Base-by-base conservation (phyloP, 2,797 vertebrate species). In the Ispidina picta region DNA sequence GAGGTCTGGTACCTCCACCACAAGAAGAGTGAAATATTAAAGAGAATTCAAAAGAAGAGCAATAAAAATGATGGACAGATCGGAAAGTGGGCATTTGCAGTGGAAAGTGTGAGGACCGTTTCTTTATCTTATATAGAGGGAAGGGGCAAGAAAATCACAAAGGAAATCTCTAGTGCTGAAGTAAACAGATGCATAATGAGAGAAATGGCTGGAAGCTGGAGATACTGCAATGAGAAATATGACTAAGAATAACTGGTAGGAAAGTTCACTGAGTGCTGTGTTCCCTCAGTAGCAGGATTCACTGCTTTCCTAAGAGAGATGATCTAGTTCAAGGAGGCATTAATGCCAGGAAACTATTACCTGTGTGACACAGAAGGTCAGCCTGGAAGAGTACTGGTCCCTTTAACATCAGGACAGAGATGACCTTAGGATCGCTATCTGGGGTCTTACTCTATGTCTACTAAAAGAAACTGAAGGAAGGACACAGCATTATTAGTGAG, bases 401-500 rank as follows among this genome's bases (percentile, higher is more conserved):
- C n/a, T 80, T 49, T 72, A 0, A 39, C 3, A 0, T 9, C 75
- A 77, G 82, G 35, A 64, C 25, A 84, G 79, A 59, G 29, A 44
- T 56, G 44, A 83, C 70, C 68, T 68, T 81, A 64, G 92, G 33
- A 80, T 29, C 46, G 5, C 49, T 90, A 19, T 39, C 77, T 51
- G 56, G 41, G 69, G 11, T 44, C 66, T 86, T 25, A 39, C 25
- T 39, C 58, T 65, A 18, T 0, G 3, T 37, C 78, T 44, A 19
- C 69, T 59, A 15, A 80, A 46, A 64, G 88, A 60, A 83, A 92
- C n/a, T 1, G 0, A 70, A 72, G 69, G 75, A 92, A 85, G 81
- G 82, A 94, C 95, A 93, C 77, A 84, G 86, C 43, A 10, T 88
- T 96, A 93, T 95, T 94, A 95, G 94, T 82, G 86, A 93, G 78